Evolutionary conservation across 2,113 vertebrate genomes (phyloP).

Genomic region (Poeciliopsis retropinna): DNA sequence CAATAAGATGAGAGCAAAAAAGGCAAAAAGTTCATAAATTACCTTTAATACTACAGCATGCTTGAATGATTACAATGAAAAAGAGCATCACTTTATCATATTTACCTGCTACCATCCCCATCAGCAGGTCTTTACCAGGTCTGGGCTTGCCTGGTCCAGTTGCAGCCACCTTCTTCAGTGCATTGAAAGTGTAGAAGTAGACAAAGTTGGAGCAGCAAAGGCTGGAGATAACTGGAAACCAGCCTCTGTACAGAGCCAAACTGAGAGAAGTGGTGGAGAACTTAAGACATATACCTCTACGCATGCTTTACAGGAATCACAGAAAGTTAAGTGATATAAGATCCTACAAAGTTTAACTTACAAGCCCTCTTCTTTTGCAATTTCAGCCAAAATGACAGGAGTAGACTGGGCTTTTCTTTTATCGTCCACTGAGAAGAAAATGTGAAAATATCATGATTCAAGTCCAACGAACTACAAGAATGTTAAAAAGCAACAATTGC

Average conservation of each 20-base stretch:
- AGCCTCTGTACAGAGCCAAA: constrained; percentile 82
- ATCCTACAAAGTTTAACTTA: constrained; percentile 49
- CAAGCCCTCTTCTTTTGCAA: constrained; percentile 83
- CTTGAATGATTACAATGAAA: not conserved
- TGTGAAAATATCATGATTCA: not conserved
- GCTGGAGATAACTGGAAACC: constrained; percentile 86
- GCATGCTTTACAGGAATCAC: not conserved
- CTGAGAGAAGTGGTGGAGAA: constrained; percentile 56
- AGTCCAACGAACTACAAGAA: not conserved
- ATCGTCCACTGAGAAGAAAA: constrained; percentile 78
- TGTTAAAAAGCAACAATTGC: not conserved
- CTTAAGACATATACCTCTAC: not conserved
- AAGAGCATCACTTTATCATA: not conserved
- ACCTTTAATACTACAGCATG: not conserved
- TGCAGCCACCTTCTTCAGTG: constrained; percentile 71
- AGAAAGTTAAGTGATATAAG: no score
- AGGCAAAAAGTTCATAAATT: not conserved
- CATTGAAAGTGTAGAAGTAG: constrained; percentile 86
- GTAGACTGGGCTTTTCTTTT: constrained; percentile 78
- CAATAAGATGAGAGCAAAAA: not conserved
- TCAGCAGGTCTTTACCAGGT: constrained; percentile 79
- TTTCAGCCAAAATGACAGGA: constrained; percentile 80
- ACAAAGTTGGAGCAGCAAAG: constrained; percentile 87
- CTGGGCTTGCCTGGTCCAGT: constrained; percentile 47
- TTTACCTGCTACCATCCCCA: constrained; percentile 81